Conservation (phyloP, 2,797 vertebrate species). For the Enteromius anoplus region DNA sequence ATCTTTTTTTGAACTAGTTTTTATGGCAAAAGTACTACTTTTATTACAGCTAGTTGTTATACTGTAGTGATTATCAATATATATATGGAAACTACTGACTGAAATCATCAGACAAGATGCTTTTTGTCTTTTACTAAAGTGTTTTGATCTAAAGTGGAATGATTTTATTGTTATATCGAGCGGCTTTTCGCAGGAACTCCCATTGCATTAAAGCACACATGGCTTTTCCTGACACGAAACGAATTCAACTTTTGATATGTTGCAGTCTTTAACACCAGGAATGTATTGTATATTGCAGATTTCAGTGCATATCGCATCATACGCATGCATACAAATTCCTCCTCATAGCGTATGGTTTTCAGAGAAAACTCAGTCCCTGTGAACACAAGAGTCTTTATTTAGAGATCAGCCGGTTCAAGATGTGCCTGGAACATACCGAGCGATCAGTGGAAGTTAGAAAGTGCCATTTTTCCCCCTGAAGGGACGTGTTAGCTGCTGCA, state of each 20-base stretch:
- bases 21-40: conserved; percentile 58
- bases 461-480: conserved; percentile 16
- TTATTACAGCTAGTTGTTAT: conserved; percentile 60
- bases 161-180: conserved; percentile 19
- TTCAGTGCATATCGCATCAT: conserved; percentile 35
- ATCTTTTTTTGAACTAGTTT: conserved; percentile 59
- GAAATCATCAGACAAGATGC: conserved; percentile 20
- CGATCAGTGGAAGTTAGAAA: not conserved
- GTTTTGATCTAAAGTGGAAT: conserved; percentile 28
- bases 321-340: conserved; percentile 51
- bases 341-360: conserved; percentile 38
- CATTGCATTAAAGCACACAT: conserved; percentile 29
- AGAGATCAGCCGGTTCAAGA: not conserved
- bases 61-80: conserved; percentile 51
- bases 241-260: conserved; percentile 32
- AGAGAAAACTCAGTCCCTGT: conserved; percentile 44
- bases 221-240: conserved; percentile 15
- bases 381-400: conserved; percentile 28
- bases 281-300: conserved; percentile 45
- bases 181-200: conserved; percentile 9
- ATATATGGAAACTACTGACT: conserved; percentile 23
- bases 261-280: conserved; percentile 50
- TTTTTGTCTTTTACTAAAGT: conserved; percentile 46
- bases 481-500: conserved; percentile 23
- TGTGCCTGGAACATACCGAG: conserved; percentile 9